Evolutionary conservation across 2,113 vertebrate species (phyloP), one percentile per base, ranked within the genome.

Genomic region (Chionis minor): DNA sequence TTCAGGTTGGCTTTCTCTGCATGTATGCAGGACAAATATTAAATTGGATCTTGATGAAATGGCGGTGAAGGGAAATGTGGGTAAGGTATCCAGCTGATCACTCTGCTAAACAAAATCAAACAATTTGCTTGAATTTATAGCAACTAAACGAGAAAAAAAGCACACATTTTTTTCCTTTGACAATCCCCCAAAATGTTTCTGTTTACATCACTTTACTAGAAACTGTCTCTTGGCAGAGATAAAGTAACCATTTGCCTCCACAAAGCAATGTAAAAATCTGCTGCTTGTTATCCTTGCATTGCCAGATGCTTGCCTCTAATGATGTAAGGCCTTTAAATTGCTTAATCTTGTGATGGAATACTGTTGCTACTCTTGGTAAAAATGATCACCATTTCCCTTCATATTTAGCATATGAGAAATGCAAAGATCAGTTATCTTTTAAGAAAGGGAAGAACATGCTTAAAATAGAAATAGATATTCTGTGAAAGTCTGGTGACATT

Each of bases 161-260:
- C 44, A 66, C 65, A 30, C 4, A 2, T 67, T 52, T 65, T 96
- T 73, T 90, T 55, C 75, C 44, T 70, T 93, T 95, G 80, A 96
- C 92, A 94, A 79, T 86, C 83, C 33, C 78, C 81, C 59, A 97
- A 91, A 97, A 97, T 97, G 88, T 97, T 97, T 96, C 96, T 92
- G 59, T 97, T 97, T 97, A 96, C 79, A 96, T 86, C 87, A 90
- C 95, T 97, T 97, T 97, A 96, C 96, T 97, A 86, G 88, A 94
- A 97, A 96, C 95, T 94, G 94, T 96, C 91, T 98, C 94, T 95
- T 96, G 96, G 97, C 97, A 97, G 90, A 97, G 97, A 97, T 98
- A 97, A 97, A 97, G 90, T 96, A 98, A 97, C 96, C 88, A 97
- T 97, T 98, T 97, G 91, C 90, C 88, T 97, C 75, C 84, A 96